Base-by-base conservation (phyloP, 2,113 vertebrate species). In the Gymnocephalus cernua region DNA sequence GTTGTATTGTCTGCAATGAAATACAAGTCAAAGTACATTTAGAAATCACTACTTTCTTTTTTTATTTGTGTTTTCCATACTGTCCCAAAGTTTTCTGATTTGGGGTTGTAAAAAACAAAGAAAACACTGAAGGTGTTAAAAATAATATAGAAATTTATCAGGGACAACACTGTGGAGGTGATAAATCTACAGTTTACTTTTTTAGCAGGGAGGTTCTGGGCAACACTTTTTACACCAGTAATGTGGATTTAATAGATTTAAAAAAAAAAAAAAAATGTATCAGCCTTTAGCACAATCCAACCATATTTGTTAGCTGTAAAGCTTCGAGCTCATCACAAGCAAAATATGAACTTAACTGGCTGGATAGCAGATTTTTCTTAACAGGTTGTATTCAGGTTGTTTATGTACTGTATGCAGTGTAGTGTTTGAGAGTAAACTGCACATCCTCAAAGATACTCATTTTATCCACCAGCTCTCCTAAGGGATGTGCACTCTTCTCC, bases 351-450 rank as follows among this genome's bases (percentile, higher is more conserved):
- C 41, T 18, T 38, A 15, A 54, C 47, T 64, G 48, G 15, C 44
- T 71, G 50, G 23, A 76, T 11, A 21, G 18, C 35, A 56, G 27
- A 61, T 80, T 77, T 59, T 80, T 58, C 53, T 45, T 11, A 56
- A 51, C 25, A 44, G 21, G 63, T 47, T 54, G 29, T 29, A 29
- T 29, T 29, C 29, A 29, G 29, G 29, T 29, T 29, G 29, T 29
- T 29, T 29, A 29, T 29, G 29, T 29, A 29, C 3, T 29, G 29
- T 29, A 29, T 29, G 29, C 29, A 29, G 29, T 29, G 32, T 16
- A 29, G 47, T 27, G 27, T 69, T 51, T 54, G 27, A 48, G n/a
- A 57, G 44, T 74, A 67, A 85, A 74, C 23, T 61, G 11, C n/a
- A 5, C 10, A 12, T 73, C 54, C n/a, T 54, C 25, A n/a, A 27